These are phyloP conservation scores for Nymphalis polychloros DNA, from an alignment of 2,888 invertebrate genomes.

Conservation along the genomic window DNA sequence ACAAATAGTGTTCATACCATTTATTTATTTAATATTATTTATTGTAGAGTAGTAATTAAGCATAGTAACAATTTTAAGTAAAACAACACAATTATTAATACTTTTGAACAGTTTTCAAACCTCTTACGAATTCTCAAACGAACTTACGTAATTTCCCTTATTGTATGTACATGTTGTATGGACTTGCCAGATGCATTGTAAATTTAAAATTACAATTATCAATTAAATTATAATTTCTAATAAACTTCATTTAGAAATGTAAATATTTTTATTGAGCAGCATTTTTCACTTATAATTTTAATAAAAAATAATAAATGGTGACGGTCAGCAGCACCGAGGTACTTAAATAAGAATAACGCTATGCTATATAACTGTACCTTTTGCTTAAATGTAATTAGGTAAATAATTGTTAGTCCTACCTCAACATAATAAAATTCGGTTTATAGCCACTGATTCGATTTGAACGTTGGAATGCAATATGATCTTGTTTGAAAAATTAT, in stretches of 20 bases:
- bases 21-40: slow-evolving; percentile 69
- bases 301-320: slow-evolving; percentile 18
- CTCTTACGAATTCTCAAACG: no score
- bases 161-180: slow-evolving; percentile 9
- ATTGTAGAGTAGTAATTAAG: slow-evolving; percentile 61
- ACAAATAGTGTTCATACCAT: slow-evolving; percentile 43
- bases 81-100: background rate
- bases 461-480: slow-evolving; percentile 6
- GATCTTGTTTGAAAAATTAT: slow-evolving; percentile 12
- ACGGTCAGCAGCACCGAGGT: slow-evolving; percentile 61
- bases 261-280: slow-evolving; percentile 51
- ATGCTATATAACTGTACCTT: background rate
- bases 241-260: slow-evolving; percentile 17
- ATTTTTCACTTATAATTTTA: slow-evolving; percentile 58
- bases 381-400: background rate
- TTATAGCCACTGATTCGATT: slow-evolving; percentile 6
- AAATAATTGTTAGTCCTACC: slow-evolving; percentile 23
- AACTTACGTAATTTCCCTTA: background rate
- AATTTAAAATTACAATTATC: slow-evolving; percentile 8
- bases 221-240: slow-evolving; percentile 14
- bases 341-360: slow-evolving; percentile 53
- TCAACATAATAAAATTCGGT: slow-evolving; percentile 10
- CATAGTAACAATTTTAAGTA: slow-evolving; percentile 44
- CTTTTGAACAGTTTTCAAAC: background rate
- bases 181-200: slow-evolving; percentile 20